These are phyloP conservation scores for Telmatochromis sp. DNA, from an alignment of 2,113 vertebrate species.

Conservation along the genomic window DNA sequence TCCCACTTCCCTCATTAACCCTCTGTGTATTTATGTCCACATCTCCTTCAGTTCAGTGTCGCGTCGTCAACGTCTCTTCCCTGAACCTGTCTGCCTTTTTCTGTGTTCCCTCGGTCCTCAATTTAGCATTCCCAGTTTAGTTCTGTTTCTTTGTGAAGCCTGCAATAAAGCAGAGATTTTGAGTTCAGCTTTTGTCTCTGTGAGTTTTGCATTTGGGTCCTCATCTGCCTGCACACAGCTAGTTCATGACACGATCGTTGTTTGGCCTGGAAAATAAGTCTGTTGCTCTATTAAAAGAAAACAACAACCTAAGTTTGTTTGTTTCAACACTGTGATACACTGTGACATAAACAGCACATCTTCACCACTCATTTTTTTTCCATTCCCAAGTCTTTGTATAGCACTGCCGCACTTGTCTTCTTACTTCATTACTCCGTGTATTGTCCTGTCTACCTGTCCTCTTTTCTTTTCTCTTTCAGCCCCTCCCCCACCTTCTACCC, in stretches of 20 bases:
- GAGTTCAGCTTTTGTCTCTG: background rate
- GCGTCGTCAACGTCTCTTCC: fast-evolving
- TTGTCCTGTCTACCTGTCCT: background rate
- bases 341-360: background rate
- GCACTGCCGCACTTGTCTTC: background rate
- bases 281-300: background rate
- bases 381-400: background rate
- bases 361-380: background rate
- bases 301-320: background rate
- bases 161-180: background rate
- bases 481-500: background rate
- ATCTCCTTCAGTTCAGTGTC: fast-evolving
- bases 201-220: background rate
- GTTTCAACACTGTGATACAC: background rate
- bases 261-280: background rate
- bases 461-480: background rate
- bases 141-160: background rate
- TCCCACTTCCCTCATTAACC: background rate
- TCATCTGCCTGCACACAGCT: background rate
- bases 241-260: background rate
- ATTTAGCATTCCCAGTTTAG: background rate
- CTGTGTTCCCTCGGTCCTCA: background rate
- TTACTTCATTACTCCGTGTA: background rate
- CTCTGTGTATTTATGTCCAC: background rate
- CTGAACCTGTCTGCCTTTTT: background rate